phyloP scores from a whole-genome alignment of 2,888 invertebrate species.

The Andrena haemorrhoa region DNA sequence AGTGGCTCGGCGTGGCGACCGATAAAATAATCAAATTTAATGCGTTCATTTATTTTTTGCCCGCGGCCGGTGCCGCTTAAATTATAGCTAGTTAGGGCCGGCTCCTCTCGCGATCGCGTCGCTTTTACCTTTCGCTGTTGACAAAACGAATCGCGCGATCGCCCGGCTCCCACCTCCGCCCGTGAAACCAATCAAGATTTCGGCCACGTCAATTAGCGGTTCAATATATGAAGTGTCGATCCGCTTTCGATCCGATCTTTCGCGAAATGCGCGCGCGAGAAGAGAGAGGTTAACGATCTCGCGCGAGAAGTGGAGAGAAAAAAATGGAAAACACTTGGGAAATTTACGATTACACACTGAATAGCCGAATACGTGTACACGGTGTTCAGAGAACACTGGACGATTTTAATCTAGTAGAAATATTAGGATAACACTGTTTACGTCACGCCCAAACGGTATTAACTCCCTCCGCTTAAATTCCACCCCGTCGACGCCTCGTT shows the following conservation, averaged over 20 bases:
- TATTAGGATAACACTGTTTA: no score
- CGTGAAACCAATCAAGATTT: conserved; percentile 31
- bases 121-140: conserved; percentile 16
- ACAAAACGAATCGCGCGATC: conserved; percentile 47
- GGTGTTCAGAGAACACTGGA: no score
- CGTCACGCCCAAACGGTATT: background rate
- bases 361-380: no score
- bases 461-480: background rate
- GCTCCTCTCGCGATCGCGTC: background rate
- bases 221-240: background rate
- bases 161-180: background rate
- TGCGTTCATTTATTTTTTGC: conserved; percentile 59
- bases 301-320: no score
- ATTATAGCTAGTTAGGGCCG: conserved; percentile 33
- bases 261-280: background rate
- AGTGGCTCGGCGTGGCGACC: conserved; percentile 18
- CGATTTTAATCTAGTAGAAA: no score
- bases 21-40: conserved; percentile 70
- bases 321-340: no score
- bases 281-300: conserved; percentile 1
- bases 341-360: no score
- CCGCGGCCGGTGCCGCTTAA: conserved; percentile 25
- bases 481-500: background rate
- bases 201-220: conserved; percentile 39
- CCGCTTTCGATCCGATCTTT: background rate